phyloP scores from a whole-genome alignment of 2,797 vertebrate genomes.

The Syngnathus acus region DNA sequence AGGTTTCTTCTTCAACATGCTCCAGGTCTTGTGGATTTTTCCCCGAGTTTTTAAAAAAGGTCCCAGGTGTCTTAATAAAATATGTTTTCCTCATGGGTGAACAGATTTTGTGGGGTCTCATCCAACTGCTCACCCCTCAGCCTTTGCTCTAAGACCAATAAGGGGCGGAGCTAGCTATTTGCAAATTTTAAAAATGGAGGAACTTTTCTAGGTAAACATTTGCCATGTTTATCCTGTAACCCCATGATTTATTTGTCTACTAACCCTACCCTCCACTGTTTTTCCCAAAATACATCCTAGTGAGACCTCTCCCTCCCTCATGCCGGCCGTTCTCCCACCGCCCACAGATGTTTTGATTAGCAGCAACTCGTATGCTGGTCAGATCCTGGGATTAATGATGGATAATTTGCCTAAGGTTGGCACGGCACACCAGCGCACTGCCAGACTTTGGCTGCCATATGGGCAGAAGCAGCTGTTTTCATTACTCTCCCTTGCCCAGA shows the following conservation, averaged over 20 bases:
- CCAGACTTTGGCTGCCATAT: slow-evolving; percentile 97
- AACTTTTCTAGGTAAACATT: neutral
- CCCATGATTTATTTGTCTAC: neutral
- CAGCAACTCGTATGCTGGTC: slow-evolving; percentile 92
- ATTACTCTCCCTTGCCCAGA: slow-evolving; percentile 99
- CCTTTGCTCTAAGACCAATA: no score
- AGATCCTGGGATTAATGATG: slow-evolving; percentile 99
- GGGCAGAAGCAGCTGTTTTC: slow-evolving; percentile 99
- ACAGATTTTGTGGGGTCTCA: no score
- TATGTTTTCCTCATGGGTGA: no score
- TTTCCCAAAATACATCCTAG: neutral
- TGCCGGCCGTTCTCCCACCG: slow-evolving; percentile 59
- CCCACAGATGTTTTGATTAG: slow-evolving; percentile 96
- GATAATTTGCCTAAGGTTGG: slow-evolving; percentile 99
- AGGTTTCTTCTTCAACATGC: no score
- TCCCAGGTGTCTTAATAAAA: no score
- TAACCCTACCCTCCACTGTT: neutral
- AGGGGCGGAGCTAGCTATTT: no score
- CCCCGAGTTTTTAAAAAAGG: no score
- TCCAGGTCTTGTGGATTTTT: no score
- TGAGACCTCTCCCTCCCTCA: neutral
- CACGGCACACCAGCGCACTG: slow-evolving; percentile 77
- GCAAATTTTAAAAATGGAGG: no score
- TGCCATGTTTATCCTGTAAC: neutral
- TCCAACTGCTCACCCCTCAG: no score